These are phyloP conservation scores for Menidia beryllina DNA, from an alignment of 2,113 vertebrate species.

Conservation along the genomic window DNA sequence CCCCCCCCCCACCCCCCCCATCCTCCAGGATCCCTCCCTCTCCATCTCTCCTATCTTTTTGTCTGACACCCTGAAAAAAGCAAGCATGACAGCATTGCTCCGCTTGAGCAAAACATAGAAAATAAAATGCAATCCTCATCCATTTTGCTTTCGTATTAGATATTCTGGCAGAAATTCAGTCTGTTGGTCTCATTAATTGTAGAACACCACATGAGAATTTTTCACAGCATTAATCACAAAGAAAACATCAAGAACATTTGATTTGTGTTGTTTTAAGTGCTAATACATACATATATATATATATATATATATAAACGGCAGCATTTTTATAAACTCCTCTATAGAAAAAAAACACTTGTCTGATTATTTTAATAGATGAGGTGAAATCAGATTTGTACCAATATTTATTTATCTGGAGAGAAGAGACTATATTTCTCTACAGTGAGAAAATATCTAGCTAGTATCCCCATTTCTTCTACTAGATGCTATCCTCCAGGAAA, in stretches of 20 bases:
- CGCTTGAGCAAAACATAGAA: constrained; percentile 83
- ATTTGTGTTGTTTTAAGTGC: constrained; percentile 66
- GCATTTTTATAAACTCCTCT: constrained; percentile 64
- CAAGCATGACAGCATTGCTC: constrained; percentile 81
- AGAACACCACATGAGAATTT: constrained; percentile 63
- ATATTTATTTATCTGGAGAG: neutral
- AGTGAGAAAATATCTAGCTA: constrained; percentile 51
- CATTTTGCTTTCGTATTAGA: constrained; percentile 74
- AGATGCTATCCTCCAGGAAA: constrained; percentile 66
- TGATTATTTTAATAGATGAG: constrained; percentile 56
- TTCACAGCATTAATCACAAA: constrained; percentile 70
- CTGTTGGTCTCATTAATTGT: constrained; percentile 74
- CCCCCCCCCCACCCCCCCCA: constrained; percentile 64
- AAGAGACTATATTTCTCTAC: constrained; percentile 31
- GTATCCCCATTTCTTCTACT: constrained; percentile 42
- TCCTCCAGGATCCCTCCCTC: constrained; percentile 80
- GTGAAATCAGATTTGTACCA: constrained; percentile 37
- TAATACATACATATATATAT: too few relatives aligned
- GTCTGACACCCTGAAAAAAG: constrained; percentile 80
- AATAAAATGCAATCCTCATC: constrained; percentile 82
- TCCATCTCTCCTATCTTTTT: constrained; percentile 82
- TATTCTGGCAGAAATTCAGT: constrained; percentile 64
- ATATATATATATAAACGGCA: constrained; percentile 72
- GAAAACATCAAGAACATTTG: constrained; percentile 73
- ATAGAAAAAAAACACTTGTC: constrained; percentile 61